phyloP scores from a whole-genome alignment of 2,113 vertebrate genomes.

The Apus apus region DNA sequence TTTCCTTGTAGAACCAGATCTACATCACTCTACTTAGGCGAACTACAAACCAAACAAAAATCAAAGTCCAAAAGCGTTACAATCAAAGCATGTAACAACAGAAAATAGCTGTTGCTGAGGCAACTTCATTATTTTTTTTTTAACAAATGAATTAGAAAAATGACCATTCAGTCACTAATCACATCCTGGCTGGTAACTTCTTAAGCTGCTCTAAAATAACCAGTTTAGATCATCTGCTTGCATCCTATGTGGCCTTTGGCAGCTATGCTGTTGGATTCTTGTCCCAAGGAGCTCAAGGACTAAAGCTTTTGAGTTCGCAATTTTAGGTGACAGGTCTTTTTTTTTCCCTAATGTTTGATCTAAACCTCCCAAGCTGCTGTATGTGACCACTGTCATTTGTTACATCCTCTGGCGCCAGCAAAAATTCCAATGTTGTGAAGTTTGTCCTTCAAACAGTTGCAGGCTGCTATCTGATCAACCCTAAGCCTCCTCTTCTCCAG shows the following conservation, averaged over 20 bases:
- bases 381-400: background rate
- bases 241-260: background rate
- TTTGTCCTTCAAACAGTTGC: background rate
- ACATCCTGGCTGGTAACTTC: background rate
- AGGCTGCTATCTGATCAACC: background rate
- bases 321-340: background rate
- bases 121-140: background rate
- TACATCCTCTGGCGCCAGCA: background rate
- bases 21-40: background rate
- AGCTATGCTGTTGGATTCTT: background rate
- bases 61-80: background rate
- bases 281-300: background rate
- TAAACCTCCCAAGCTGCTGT: background rate
- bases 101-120: background rate
- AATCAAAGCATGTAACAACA: background rate
- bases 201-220: background rate
- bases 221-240: background rate
- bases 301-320: background rate
- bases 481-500: background rate
- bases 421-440: background rate
- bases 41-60: background rate
- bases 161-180: background rate
- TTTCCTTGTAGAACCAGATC: background rate
- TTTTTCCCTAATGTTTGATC: background rate
- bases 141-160: background rate